These are phyloP conservation scores for Dendronephthya gigantea DNA, from an alignment of 64 coral and sea anemone genomes.

Conservation along the genomic window DNA sequence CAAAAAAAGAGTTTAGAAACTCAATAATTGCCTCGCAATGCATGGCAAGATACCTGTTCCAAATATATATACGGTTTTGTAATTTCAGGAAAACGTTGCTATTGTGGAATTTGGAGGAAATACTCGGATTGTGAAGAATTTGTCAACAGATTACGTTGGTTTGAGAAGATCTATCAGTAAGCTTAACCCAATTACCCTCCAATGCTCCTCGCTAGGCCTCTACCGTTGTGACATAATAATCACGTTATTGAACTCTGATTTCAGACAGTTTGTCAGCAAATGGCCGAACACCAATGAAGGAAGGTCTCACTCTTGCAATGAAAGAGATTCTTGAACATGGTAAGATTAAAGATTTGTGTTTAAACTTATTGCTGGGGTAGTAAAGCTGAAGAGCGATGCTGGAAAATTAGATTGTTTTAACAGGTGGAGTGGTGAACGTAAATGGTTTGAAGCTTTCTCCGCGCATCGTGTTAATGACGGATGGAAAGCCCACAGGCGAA, in stretches of 20 bases:
- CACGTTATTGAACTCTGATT: neutral
- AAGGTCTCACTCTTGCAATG: conserved; percentile 42
- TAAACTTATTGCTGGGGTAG: neutral
- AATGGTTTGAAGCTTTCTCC: conserved; percentile 61
- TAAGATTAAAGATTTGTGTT: neutral
- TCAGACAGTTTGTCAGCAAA: conserved; percentile 43
- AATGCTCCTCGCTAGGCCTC: too few species aligned
- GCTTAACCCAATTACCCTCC: too few species aligned
- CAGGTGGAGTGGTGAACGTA: conserved; percentile 54
- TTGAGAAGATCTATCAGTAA: conserved; percentile 40
- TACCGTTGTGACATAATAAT: neutral
- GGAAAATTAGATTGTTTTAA: neutral
- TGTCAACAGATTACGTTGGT: conserved; percentile 46
- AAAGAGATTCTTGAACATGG: conserved; percentile 53
- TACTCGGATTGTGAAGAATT: conserved; percentile 42
- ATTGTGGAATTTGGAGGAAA: conserved; percentile 58
- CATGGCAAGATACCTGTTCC: neutral
- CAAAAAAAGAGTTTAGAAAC: too few species aligned
- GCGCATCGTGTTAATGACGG: conserved; percentile 65
- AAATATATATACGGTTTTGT: neutral
- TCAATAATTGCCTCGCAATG: too few species aligned
- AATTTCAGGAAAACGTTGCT: conserved; percentile 56
- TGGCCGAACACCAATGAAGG: conserved; percentile 55
- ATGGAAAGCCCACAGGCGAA: conserved; percentile 51
- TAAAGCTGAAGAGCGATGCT: too few species aligned